Evolutionary conservation across 2,113 vertebrate species (phyloP).

Genomic region (Myotis davidii): DNA sequence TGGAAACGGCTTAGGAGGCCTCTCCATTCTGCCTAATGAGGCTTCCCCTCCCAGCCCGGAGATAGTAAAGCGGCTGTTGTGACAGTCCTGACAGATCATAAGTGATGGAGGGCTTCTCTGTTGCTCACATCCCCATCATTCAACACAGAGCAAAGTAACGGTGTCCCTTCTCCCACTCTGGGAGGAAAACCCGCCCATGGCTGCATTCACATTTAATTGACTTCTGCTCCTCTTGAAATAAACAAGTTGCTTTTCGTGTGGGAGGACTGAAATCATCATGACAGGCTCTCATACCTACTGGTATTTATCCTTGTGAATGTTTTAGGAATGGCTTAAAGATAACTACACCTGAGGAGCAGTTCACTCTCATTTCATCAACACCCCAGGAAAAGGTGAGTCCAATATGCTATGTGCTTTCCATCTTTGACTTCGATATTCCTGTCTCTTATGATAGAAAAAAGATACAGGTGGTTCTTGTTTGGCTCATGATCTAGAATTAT

Average conservation of each 20-base stretch:
- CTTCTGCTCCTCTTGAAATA: not conserved
- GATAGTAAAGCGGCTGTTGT: not conserved
- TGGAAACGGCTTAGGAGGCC: not conserved
- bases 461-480: conserved; percentile 15
- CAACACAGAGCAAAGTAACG: not conserved
- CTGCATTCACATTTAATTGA: not conserved
- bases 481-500: not conserved
- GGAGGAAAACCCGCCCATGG: not conserved
- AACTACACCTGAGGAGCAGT: conserved; percentile 95
- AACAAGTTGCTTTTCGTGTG: conserved; percentile 15
- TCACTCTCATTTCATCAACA: conserved; percentile 93
- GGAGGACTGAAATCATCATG: not conserved
- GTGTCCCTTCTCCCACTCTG: not conserved
- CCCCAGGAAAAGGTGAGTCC: conserved; percentile 93
- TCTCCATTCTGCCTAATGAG: not conserved
- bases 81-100: not conserved
- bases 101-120: not conserved
- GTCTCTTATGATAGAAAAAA: not conserved
- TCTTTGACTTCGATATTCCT: conserved; percentile 14
- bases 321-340: conserved; percentile 94
- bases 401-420: not conserved
- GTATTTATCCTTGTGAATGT: not conserved
- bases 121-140: not conserved
- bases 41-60: not conserved
- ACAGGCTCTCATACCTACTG: not conserved